Base-by-base conservation (phyloP, 1,140 invertebrate species). In the Phymastichus coffea region DNA sequence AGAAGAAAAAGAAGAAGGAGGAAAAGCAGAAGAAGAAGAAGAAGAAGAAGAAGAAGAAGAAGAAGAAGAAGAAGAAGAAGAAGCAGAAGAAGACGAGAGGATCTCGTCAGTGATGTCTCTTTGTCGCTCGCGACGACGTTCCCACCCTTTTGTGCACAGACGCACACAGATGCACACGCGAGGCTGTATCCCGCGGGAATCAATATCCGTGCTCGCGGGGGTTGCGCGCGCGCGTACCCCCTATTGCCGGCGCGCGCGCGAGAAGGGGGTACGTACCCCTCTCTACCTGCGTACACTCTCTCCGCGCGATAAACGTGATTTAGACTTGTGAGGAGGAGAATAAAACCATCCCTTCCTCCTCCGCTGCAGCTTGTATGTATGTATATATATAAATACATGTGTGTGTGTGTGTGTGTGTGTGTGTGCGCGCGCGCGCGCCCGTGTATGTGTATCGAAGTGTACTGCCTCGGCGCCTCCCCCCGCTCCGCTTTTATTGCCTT, bases 141-240 rank as follows among this genome's bases (percentile, higher is more conserved):
- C n/a, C n/a, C n/a, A n/a, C n/a, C n/a, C n/a, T n/a, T n/a, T n/a
- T n/a, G n/a, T n/a, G n/a, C n/a, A n/a, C n/a, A n/a, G n/a, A n/a
- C n/a, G n/a, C n/a, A n/a, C n/a, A n/a, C n/a, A n/a, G n/a, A n/a
- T n/a, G n/a, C n/a, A n/a, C n/a, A n/a, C n/a, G n/a, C n/a, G n/a
- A n/a, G n/a, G n/a, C 73, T 75, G 69, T 72, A 75, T 77, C 75
- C 75, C 78, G 69, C 70, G 75, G 72, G 75, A 79, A 80, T 79
- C 78, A 80, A 80, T 79, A 80, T 79, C 72, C 74, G 75, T 74
- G 75, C 63, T 61, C 65, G 43, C 20, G 52, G 10, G 63, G 52
- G 55, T 61, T 61, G 25, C 40, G 56, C 49, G 53, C 9, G 8
- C 57, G 38, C 60, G 19, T 64, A 63, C 66, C 57, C 48, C 62